Percentiles rank a stretch among this genome's conserved stretches.
These are phyloP conservation scores for Chaunax sp. DNA, from an alignment of 2,797 vertebrate genomes.

Conservation along the genomic window DNA sequence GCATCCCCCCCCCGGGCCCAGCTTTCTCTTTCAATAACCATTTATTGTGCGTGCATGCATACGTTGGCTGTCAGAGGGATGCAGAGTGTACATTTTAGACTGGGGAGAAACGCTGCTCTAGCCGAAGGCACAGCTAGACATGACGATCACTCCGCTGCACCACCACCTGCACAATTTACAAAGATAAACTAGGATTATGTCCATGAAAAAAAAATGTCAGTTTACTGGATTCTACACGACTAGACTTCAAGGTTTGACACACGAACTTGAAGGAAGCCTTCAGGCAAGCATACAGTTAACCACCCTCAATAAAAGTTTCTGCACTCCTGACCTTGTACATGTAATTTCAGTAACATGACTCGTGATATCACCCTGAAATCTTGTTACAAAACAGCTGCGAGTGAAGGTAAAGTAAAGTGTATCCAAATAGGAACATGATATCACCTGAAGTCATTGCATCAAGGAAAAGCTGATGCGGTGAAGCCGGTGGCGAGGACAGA, in stretches of 20 bases:
- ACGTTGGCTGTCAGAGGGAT: too few species aligned
- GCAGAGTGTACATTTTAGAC: too few species aligned
- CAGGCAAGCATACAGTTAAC: not conserved
- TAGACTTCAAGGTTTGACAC: slow-evolving; percentile 17
- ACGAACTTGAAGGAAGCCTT: slow-evolving; percentile 13
- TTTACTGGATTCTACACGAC: slow-evolving; percentile 21
- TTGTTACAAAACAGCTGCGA: slow-evolving; percentile 67
- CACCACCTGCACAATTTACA: slow-evolving; percentile 55
- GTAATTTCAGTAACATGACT: slow-evolving; percentile 32
- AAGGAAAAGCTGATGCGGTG: slow-evolving; percentile 43
- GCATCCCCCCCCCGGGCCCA: too few species aligned
- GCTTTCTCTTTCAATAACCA: too few species aligned
- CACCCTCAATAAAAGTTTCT: not conserved
- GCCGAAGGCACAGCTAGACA: slow-evolving; percentile 27
- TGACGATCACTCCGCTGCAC: slow-evolving; percentile 6
- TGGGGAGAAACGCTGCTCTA: not conserved
- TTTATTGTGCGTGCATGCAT: too few species aligned
- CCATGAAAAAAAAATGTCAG: not conserved
- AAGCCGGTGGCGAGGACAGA: slow-evolving; percentile 53
- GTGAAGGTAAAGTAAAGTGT: slow-evolving; percentile 64
- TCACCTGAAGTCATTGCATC: slow-evolving; percentile 63
- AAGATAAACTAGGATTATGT: slow-evolving; percentile 57
- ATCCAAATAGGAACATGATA: slow-evolving; percentile 65
- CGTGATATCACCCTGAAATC: slow-evolving; percentile 43
- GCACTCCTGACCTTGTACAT: slow-evolving; percentile 1